Percentiles rank a stretch among this genome's conserved stretches.
These are phyloP conservation scores for Lepilemur septentrionalis DNA, from an alignment of 2,797 vertebrate species.

Conservation along the genomic window DNA sequence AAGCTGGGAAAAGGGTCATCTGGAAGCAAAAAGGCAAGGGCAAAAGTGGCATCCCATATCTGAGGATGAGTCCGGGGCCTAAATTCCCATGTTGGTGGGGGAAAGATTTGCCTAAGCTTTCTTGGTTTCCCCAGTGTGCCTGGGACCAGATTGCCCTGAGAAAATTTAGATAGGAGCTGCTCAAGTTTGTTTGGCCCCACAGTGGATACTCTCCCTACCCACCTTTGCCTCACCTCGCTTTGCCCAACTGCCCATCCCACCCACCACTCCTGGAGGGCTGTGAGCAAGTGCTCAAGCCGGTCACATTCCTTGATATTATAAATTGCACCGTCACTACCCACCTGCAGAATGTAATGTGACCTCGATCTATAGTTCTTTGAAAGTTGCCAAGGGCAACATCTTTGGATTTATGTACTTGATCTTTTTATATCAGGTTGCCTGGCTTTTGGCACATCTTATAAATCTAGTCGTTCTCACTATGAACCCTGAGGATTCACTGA, in stretches of 20 bases:
- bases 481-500: neutral
- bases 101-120: neutral
- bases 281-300: neutral
- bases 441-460: neutral
- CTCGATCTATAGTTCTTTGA: neutral
- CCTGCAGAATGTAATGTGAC: neutral
- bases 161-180: neutral
- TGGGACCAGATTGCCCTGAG: neutral
- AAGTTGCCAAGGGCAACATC: neutral
- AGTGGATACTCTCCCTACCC: neutral
- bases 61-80: neutral
- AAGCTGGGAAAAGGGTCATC: neutral
- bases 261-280: neutral
- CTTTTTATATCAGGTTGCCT: neutral
- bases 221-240: neutral
- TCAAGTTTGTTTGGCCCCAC: neutral
- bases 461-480: constrained; percentile 17
- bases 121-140: neutral
- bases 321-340: neutral
- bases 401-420: neutral
- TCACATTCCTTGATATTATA: neutral
- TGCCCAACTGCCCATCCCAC: neutral
- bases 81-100: neutral
- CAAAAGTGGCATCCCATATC: neutral
- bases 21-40: neutral